Conservation (phyloP, 1,140 invertebrate genomes). For the Habropoda laboriosa region DNA sequence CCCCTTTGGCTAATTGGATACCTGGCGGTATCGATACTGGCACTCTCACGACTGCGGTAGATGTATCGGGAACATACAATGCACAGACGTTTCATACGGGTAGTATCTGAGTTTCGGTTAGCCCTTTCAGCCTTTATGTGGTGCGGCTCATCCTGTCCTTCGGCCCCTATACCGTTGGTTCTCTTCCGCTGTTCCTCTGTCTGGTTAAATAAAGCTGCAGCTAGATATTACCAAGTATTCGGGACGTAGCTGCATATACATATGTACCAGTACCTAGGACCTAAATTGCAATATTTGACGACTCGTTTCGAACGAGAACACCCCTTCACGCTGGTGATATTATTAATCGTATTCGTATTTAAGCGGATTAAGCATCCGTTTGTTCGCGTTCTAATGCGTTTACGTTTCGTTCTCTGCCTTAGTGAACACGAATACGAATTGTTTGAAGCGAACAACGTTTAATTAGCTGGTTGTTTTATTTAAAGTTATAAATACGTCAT, state of each 20-base stretch:
- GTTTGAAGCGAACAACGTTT: no score
- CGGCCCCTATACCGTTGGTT: conserved; percentile 1
- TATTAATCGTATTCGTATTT: no score
- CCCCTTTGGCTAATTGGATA: neutral
- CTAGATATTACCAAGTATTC: neutral
- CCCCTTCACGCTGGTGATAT: no score
- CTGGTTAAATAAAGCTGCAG: conserved; percentile 45
- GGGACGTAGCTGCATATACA: no score
- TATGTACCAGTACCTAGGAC: no score
- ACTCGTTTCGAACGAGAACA: neutral
- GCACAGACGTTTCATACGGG: conserved; percentile 33
- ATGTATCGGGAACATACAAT: conserved; percentile 33
- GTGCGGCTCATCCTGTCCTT: conserved; percentile 21
- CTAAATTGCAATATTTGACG: neutral
- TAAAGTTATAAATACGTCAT: no score
- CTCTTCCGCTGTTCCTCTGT: conserved; percentile 14
- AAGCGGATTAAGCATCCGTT: no score
- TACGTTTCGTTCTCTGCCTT: no score
- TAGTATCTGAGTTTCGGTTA: conserved; percentile 46
- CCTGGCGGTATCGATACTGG: neutral
- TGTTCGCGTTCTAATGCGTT: no score
- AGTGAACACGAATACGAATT: no score
- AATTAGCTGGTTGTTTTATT: no score
- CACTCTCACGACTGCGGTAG: conserved; percentile 2
- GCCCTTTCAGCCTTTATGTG: conserved; percentile 56